Evolutionary conservation across 2,888 invertebrate genomes (phyloP).

Genomic region (Orthonychiurus folsomi): DNA sequence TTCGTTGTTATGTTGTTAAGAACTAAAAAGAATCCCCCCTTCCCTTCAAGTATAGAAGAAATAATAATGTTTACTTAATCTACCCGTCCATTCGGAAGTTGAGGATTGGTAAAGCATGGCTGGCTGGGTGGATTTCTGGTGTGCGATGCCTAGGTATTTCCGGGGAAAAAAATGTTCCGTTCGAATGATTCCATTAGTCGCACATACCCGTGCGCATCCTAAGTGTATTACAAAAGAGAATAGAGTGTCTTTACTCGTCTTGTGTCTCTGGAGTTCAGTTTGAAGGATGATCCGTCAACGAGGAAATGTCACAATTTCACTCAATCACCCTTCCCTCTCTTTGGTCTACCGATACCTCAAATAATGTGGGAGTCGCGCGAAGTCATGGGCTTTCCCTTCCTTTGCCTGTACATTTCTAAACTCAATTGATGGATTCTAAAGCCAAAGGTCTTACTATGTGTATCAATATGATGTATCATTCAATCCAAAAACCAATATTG

Average conservation of each 20-base stretch:
- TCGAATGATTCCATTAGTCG: background rate
- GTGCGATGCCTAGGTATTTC: too few species aligned
- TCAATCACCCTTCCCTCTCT: background rate
- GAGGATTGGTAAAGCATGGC: too few species aligned
- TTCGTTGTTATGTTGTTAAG: too few species aligned
- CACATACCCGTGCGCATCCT: background rate
- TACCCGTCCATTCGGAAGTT: too few species aligned
- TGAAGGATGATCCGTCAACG: constrained; percentile 1
- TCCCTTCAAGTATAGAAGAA: background rate
- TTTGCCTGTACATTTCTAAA: background rate
- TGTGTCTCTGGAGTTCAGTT: background rate
- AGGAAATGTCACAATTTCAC: constrained; percentile 1
- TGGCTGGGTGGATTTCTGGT: too few species aligned
- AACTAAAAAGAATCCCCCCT: background rate
- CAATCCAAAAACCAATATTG: background rate
- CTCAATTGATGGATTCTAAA: background rate
- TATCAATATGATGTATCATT: background rate
- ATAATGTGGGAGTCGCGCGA: too few species aligned
- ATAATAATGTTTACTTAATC: too few species aligned
- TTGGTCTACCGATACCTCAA: too few species aligned
- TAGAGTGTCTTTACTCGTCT: background rate
- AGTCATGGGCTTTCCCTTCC: too few species aligned
- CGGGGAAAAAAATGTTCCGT: background rate
- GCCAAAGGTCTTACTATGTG: constrained; percentile 1
- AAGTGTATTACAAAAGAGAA: background rate